Evolutionary conservation across 1,140 invertebrate genomes (phyloP).

Genomic region (Anastrepha obliqua): DNA sequence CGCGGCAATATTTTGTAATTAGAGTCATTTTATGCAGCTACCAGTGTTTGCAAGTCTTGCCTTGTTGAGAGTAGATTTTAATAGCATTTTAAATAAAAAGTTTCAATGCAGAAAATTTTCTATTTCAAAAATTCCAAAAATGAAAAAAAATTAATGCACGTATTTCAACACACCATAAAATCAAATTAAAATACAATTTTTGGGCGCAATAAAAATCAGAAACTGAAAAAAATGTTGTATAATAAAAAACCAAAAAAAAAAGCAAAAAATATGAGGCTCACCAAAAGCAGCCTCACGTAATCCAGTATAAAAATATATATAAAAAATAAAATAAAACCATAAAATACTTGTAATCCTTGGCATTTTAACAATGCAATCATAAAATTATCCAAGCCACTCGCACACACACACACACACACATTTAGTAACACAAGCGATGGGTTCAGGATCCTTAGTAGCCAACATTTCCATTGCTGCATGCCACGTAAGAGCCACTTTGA

Average conservation of each 20-base stretch:
- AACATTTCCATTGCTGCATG: neutral
- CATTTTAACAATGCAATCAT: constrained; percentile 65
- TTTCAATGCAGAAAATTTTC: neutral
- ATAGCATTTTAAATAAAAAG: neutral
- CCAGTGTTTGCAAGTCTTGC: constrained; percentile 11
- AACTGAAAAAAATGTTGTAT: constrained; percentile 37
- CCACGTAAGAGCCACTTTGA: neutral
- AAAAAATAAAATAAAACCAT: constrained; percentile 58
- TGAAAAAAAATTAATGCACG: neutral
- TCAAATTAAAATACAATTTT: constrained; percentile 72
- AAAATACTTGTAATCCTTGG: constrained; percentile 74
- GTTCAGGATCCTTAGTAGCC: neutral
- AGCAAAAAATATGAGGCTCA: neutral
- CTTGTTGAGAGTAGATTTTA: constrained; percentile 1
- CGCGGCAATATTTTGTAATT: constrained; percentile 44
- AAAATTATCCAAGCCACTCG: constrained; percentile 62
- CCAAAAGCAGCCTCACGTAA: constrained; percentile 1
- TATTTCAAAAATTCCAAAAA: neutral
- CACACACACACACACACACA: neutral
- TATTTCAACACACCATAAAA: constrained; percentile 62
- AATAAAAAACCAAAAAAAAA: neutral
- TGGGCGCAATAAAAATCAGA: constrained; percentile 55
- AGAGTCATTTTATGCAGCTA: constrained; percentile 34
- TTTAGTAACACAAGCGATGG: neutral
- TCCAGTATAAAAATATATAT: constrained; percentile 36